Base-by-base conservation (phyloP, 2,113 vertebrate species). In the Archocentrus centrarchus region DNA sequence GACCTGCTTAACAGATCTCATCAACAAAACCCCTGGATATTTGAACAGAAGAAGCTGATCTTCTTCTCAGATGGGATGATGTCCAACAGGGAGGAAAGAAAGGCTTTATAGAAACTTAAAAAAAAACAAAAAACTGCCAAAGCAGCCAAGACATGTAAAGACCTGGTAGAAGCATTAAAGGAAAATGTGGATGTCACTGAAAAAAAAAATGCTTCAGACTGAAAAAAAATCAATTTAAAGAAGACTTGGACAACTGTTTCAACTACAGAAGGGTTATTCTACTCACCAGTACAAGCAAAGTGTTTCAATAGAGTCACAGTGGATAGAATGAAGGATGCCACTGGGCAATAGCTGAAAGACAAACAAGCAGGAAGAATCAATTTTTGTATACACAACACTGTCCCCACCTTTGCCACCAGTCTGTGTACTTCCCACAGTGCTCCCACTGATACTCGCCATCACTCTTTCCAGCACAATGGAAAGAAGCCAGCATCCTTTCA, bases 81-180 rank as follows among this genome's bases (percentile, higher is more conserved):
- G 41, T 70, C 41, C 41, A 70, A 7, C 44, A 20, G 18, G 44
- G 44, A 20, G 24, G 44, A 20, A 3, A 73, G 44, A 32, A 73
- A 53, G 27, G 11, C 24, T 53, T 53, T 30, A 73, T 0, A 73
- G 44, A 0, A 0, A 53, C 9, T 30, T 30, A 50, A 50, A 70
- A 47, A 70, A 50, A 30, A 47, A 3, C 8, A 47, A 13, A 47
- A 14, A 47, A 13, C 5, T 2, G 5, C 4, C 41, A 50, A 30
- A 44, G 22, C 41, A 50, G 0, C 3, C 0, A 4, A 7, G 41
- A 70, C 30, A 18, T 17, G 17, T 18, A 53, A 53, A 17, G 17
- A 11, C 41, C 18, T 47, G 22, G 22, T 47, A 47, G 24, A 27
- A 27, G 13, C 44, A 27, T 11, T 68, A 1, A 68, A 47, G 64